Evolutionary conservation across 2,113 vertebrate species (phyloP).

Genomic region (Atractosteus spatula): DNA sequence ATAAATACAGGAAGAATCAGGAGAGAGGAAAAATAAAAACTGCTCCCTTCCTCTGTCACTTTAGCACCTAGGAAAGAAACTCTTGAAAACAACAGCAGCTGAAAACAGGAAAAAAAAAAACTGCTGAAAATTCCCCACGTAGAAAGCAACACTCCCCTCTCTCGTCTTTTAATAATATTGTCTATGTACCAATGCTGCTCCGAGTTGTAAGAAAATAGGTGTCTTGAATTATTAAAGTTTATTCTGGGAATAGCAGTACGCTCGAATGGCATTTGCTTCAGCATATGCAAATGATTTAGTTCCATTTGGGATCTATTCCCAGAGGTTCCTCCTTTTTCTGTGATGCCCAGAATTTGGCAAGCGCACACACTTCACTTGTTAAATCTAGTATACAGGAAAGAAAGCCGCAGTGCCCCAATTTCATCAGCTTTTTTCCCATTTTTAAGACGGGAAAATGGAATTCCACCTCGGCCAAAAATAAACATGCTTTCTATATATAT

Average conservation of each 20-base stretch:
- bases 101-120: neutral
- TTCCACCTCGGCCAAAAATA: too few relatives aligned
- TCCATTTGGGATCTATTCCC: slow-evolving; percentile 81
- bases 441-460: too few relatives aligned
- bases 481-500: too few relatives aligned
- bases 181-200: slow-evolving; percentile 41
- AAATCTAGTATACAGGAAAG: slow-evolving; percentile 30
- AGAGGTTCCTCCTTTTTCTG: slow-evolving; percentile 67
- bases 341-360: slow-evolving; percentile 73
- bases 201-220: slow-evolving; percentile 61
- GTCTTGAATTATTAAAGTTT: slow-evolving; percentile 74
- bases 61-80: slow-evolving; percentile 21
- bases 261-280: slow-evolving; percentile 67
- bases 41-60: slow-evolving; percentile 17
- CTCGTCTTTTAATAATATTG: slow-evolving; percentile 45
- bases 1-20: slow-evolving; percentile 54
- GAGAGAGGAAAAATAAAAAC: slow-evolving; percentile 58
- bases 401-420: slow-evolving; percentile 25
- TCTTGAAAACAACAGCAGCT: neutral
- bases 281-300: slow-evolving; percentile 81
- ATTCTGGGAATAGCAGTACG: slow-evolving; percentile 62
- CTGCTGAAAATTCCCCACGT: slow-evolving; percentile 36
- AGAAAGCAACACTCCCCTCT: slow-evolving; percentile 19
- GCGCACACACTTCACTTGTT: slow-evolving; percentile 40
- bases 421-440: neutral